Evolutionary conservation across 2,797 vertebrate species (phyloP).

Genomic region (Hemibagrus guttatus): DNA sequence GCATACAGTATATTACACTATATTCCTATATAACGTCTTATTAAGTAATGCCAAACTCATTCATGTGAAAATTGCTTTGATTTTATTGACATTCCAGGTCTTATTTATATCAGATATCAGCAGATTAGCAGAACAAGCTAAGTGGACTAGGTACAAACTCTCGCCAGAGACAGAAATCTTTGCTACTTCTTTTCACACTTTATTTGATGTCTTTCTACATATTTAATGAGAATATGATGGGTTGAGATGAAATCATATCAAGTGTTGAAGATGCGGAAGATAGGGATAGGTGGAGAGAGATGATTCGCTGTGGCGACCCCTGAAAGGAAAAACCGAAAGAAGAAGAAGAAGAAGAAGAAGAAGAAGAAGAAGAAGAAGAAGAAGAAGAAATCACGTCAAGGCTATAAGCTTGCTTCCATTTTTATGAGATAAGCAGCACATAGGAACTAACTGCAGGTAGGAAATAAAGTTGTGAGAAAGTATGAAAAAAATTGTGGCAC

Average conservation of each 20-base stretch:
- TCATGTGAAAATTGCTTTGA: background rate
- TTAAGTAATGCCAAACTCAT: background rate
- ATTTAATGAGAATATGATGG: background rate
- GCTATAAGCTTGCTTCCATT: background rate
- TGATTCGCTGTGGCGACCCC: too few relatives aligned
- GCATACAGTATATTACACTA: background rate
- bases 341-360: too few relatives aligned
- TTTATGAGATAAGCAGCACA: background rate
- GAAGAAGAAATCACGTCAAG: too few relatives aligned
- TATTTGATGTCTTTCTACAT: background rate
- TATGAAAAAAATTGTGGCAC: background rate
- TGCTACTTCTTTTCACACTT: background rate
- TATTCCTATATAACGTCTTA: background rate
- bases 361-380: too few relatives aligned
- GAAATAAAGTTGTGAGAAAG: background rate
- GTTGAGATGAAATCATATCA: background rate
- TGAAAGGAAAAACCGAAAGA: too few relatives aligned
- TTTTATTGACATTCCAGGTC: background rate
- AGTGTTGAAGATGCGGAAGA: too few relatives aligned
- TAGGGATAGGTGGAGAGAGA: too few relatives aligned
- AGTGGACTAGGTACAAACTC: background rate
- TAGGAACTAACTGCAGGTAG: background rate
- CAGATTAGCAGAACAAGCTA: background rate
- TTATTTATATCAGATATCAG: background rate
- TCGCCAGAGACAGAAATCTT: background rate